Conservation (phyloP, 2,113 vertebrate genomes). For the Panurus biarmicus region DNA sequence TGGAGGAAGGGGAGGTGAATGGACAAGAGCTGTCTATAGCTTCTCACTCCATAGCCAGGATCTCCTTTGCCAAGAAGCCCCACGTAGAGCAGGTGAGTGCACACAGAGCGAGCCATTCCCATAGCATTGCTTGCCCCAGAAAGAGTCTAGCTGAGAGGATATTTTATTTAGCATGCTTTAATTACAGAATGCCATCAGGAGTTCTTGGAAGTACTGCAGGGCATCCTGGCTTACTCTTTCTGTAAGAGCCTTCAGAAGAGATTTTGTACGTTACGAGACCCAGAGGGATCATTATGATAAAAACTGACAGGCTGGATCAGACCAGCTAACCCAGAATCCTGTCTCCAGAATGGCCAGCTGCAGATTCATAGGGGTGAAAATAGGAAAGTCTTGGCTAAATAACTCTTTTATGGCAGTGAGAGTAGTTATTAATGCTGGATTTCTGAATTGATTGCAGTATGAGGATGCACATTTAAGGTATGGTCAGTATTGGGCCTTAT, state of each 20-base stretch:
- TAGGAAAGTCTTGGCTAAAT: neutral
- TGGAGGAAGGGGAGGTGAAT: conserved; percentile 90
- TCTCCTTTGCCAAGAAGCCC: conserved; percentile 89
- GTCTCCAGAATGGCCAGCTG: neutral
- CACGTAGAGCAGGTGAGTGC: conserved; percentile 84
- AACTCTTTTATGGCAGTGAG: neutral
- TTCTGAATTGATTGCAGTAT: neutral
- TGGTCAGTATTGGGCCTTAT: neutral
- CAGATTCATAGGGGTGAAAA: neutral
- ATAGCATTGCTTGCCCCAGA: neutral
- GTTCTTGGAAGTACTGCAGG: neutral
- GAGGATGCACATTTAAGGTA: neutral
- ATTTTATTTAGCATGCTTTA: neutral
- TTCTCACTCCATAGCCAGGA: conserved; percentile 82
- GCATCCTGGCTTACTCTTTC: neutral
- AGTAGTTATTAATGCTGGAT: neutral
- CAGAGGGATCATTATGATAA: neutral
- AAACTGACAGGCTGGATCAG: neutral
- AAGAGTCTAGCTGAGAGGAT: neutral
- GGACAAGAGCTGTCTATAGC: conserved; percentile 77
- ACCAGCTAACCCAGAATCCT: neutral
- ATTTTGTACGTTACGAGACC: neutral
- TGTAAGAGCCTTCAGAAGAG: neutral
- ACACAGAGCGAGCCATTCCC: neutral
- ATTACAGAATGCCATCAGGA: neutral